These are phyloP conservation scores for Torymus tubicola DNA, from an alignment of 2,888 invertebrate genomes.

Conservation along the genomic window DNA sequence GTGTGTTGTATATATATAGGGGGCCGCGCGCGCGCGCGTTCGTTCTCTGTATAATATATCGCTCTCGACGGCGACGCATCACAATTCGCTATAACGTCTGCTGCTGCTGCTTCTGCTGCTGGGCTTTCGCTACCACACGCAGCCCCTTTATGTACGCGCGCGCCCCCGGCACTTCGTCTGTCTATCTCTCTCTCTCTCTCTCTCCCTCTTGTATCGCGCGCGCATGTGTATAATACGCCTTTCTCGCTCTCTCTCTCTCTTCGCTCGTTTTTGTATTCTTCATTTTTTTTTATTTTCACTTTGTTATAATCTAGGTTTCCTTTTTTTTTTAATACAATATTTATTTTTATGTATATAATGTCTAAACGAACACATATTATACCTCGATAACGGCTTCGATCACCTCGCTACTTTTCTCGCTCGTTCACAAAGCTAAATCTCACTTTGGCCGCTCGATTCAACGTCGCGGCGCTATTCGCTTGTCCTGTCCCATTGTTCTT, in stretches of 20 bases:
- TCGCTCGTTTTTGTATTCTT: not conserved
- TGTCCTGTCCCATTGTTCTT: not conserved
- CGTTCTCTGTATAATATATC: no score
- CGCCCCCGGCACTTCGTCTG: constrained; percentile 50
- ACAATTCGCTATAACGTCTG: no score
- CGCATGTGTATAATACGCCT: not conserved
- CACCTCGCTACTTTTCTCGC: constrained; percentile 32
- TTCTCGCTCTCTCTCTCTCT: constrained; percentile 25
- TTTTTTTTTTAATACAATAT: constrained; percentile 66
- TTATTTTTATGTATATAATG: constrained; percentile 69
- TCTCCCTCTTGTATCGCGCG: not conserved
- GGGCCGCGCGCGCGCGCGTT: no score
- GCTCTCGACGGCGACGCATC: no score
- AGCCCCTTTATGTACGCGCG: not conserved
- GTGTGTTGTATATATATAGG: no score
- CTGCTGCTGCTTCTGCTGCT: no score
- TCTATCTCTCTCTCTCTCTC: constrained; percentile 11
- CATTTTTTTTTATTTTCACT: constrained; percentile 4
- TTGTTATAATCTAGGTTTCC: constrained; percentile 37
- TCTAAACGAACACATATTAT: constrained; percentile 76
- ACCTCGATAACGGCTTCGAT: constrained; percentile 71
- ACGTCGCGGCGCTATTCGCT: no score
- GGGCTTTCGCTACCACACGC: no score
- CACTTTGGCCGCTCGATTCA: no score
- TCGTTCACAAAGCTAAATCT: not conserved